These are phyloP conservation scores for Chrysemys picta DNA, from an alignment of 2,113 vertebrate genomes.

Conservation along the genomic window DNA sequence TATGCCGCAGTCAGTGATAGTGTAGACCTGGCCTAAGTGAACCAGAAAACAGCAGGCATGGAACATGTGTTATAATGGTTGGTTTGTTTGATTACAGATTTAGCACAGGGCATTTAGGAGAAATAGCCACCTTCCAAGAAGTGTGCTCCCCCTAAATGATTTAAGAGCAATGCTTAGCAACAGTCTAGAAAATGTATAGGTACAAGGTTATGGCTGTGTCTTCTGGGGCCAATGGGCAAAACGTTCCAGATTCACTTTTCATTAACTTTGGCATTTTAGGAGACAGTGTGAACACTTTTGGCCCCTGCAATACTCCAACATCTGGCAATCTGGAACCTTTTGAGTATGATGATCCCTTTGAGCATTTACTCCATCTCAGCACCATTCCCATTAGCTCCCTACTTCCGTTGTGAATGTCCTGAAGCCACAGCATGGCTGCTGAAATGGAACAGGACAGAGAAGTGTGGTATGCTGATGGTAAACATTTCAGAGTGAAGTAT, in stretches of 20 bases:
- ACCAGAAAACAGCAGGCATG: neutral
- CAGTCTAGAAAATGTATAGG: neutral
- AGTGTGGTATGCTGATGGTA: neutral
- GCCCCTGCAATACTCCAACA: neutral
- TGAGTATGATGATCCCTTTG: neutral
- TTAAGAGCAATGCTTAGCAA: neutral
- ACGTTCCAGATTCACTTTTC: neutral
- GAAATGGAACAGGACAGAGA: neutral
- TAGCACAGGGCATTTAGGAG: neutral
- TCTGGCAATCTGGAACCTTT: neutral
- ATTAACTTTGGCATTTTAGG: neutral
- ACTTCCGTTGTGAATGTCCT: neutral
- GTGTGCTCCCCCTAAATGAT: neutral
- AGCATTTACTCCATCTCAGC: neutral
- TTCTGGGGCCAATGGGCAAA: neutral
- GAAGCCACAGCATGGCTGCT: neutral
- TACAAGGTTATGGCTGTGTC: neutral
- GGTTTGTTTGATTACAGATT: constrained; percentile 17
- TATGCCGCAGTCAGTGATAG: too few species aligned
- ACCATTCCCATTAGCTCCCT: neutral
- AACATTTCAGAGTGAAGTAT: neutral
- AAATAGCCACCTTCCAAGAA: neutral
- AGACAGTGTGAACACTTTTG: neutral
- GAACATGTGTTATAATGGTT: neutral
- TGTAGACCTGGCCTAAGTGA: neutral